Evolutionary conservation across 2,888 invertebrate genomes (phyloP).

Genomic region (Chymomyza fuscimana): DNA sequence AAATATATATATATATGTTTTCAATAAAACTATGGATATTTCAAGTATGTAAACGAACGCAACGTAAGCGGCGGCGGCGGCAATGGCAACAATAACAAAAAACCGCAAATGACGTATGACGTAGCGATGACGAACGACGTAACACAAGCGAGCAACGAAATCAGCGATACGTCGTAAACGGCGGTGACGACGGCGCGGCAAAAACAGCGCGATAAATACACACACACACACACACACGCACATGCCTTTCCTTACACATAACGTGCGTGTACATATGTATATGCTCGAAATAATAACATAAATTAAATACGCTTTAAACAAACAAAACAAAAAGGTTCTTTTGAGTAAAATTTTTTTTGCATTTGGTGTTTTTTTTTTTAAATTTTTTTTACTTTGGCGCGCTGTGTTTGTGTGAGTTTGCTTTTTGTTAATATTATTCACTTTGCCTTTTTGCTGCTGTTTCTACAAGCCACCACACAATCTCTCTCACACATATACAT

Average conservation of each 20-base stretch:
- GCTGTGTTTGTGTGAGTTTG: slow-evolving; percentile 40
- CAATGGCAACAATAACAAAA: slow-evolving; percentile 30
- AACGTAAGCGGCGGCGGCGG: slow-evolving; percentile 38
- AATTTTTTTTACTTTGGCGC: neutral
- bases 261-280: neutral
- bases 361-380: slow-evolving; percentile 24
- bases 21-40: slow-evolving; percentile 1
- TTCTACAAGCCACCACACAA: slow-evolving; percentile 1
- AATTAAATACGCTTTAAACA: neutral
- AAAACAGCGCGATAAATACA: neutral
- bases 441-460: slow-evolving; percentile 41
- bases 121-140: neutral
- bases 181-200: neutral
- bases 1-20: too few species aligned
- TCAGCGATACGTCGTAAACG: neutral
- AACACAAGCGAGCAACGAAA: neutral
- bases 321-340: neutral
- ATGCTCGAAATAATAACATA: slow-evolving; percentile 16
- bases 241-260: neutral
- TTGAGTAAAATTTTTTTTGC: slow-evolving; percentile 34
- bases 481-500: neutral
- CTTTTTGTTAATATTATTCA: slow-evolving; percentile 60
- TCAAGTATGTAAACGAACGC: slow-evolving; percentile 21
- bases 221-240: neutral
- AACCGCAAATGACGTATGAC: neutral